Conservation (phyloP, 2,888 invertebrate genomes). For the Macrosoma leucophasiata region DNA sequence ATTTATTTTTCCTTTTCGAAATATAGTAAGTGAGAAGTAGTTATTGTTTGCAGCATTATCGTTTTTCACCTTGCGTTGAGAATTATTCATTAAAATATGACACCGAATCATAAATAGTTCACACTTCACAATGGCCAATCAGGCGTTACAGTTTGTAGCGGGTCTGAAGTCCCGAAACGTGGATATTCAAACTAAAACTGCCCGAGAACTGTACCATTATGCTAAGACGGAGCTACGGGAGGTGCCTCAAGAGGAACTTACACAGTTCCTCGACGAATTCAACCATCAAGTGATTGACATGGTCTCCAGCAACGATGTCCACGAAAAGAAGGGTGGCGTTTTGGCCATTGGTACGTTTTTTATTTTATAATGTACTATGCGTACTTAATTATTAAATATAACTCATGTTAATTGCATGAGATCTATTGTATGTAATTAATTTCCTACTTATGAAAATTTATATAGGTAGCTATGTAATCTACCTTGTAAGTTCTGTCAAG, state of each 20-base stretch:
- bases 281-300: constrained; percentile 97
- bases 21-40: too few species aligned
- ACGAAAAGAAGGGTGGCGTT: constrained; percentile 97
- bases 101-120: too few species aligned
- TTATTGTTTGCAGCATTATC: too few species aligned
- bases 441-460: too few species aligned
- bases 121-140: constrained; percentile 70
- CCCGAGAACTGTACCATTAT: constrained; percentile 91
- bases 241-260: constrained; percentile 92
- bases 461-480: too few species aligned
- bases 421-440: too few species aligned
- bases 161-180: constrained; percentile 93
- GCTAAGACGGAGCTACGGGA: constrained; percentile 93
- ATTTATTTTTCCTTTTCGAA: too few species aligned
- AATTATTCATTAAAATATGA: too few species aligned
- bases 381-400: too few species aligned
- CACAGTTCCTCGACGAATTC: constrained; percentile 94
- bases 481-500: too few species aligned
- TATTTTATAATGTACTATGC: constrained; percentile 90
- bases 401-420: too few species aligned
- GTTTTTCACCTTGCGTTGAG: too few species aligned
- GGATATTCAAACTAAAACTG: constrained; percentile 88
- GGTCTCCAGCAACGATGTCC: constrained; percentile 94
- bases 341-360: constrained; percentile 85
- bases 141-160: constrained; percentile 86